These are phyloP conservation scores for Diuraphis noxia DNA, from an alignment of 1,140 invertebrate species.

Conservation along the genomic window DNA sequence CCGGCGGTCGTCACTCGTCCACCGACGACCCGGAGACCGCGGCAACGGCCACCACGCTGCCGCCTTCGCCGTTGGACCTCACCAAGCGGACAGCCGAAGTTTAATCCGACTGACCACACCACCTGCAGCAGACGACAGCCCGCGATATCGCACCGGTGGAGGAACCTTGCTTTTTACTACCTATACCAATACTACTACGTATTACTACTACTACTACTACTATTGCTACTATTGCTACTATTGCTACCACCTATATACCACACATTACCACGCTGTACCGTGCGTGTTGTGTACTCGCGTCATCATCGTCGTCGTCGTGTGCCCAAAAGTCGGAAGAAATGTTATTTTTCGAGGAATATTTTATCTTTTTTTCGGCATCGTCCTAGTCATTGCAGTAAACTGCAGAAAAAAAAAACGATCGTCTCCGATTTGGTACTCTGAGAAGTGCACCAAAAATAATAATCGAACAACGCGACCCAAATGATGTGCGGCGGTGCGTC, in stretches of 20 bases:
- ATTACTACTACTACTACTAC: not conserved
- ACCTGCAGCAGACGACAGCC: not conserved
- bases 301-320: not conserved
- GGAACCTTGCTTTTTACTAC: not conserved
- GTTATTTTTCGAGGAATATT: not conserved
- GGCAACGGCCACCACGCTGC: slow-evolving; percentile 52
- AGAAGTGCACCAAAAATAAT: not conserved
- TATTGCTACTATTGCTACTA: not conserved
- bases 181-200: not conserved
- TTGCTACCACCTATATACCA: not conserved
- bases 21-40: slow-evolving; percentile 48
- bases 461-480: not conserved
- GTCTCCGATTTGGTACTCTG: not conserved
- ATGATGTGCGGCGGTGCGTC: no score
- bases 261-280: not conserved
- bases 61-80: slow-evolving; percentile 56
- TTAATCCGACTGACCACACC: not conserved
- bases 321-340: not conserved
- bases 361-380: not conserved
- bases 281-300: not conserved
- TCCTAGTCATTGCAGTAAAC: slow-evolving; percentile 43
- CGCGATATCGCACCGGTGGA: not conserved
- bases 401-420: not conserved
- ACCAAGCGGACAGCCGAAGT: slow-evolving; percentile 54
- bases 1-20: not conserved